Evolutionary conservation across 2,113 vertebrate genomes (phyloP).

Genomic region (Catharus bicknelli): DNA sequence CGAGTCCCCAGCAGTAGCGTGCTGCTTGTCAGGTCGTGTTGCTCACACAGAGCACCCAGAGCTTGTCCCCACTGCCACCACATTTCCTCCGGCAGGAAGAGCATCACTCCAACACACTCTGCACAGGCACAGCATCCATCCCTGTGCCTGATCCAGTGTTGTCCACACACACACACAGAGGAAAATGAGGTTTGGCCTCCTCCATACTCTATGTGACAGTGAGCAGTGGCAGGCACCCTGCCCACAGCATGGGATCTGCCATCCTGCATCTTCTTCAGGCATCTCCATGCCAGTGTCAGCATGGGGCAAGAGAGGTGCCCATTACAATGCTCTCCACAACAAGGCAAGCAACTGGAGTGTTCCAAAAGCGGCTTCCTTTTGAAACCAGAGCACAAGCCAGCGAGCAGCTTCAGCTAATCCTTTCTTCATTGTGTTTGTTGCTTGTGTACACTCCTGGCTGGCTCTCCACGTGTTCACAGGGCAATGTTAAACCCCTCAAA

Average conservation of each 20-base stretch:
- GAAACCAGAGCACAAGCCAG: not conserved
- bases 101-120: accelerated
- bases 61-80: not conserved
- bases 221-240: accelerated
- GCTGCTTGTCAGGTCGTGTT: not conserved
- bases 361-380: not conserved
- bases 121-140: not conserved
- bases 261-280: not conserved
- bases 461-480: not conserved
- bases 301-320: not conserved
- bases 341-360: not conserved
- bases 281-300: not conserved
- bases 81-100: not conserved
- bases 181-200: accelerated
- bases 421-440: accelerated
- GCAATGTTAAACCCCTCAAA: not conserved
- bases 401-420: not conserved
- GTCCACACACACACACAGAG: accelerated
- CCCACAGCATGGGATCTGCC: not conserved
- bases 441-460: not conserved
- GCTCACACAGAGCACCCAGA: not conserved
- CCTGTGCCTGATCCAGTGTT: accelerated
- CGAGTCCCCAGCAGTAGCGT: not conserved
- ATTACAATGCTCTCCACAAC: not conserved
- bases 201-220: not conserved